Evolutionary conservation across 2,888 invertebrate species (phyloP).

Genomic region (Drosophila anceps): DNA sequence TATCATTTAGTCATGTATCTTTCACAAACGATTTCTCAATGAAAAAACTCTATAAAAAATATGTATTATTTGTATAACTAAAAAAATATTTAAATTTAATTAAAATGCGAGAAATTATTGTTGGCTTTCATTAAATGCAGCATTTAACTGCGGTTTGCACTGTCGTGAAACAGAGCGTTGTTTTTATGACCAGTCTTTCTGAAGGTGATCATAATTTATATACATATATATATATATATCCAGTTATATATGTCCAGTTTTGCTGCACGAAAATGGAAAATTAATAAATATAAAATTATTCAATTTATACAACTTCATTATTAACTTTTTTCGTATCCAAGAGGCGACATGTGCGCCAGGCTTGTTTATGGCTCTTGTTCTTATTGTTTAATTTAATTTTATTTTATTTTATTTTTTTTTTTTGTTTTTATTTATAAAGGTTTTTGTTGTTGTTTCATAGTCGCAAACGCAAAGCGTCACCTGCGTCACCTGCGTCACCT

Average conservation of each 20-base stretch:
- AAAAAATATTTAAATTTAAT: background rate
- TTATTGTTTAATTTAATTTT: slow-evolving; percentile 25
- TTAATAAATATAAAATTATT: slow-evolving; percentile 66
- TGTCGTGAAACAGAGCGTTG: background rate
- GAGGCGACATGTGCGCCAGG: slow-evolving; percentile 58
- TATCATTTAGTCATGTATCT: slow-evolving; percentile 10
- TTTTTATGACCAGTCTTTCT: slow-evolving; percentile 52
- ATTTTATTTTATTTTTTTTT: slow-evolving; percentile 10
- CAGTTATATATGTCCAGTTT: no score
- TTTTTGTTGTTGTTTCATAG: slow-evolving; percentile 31
- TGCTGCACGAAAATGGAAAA: slow-evolving; percentile 49
- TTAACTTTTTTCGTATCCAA: slow-evolving; percentile 52
- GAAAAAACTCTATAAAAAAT: slow-evolving; percentile 21
- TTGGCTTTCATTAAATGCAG: slow-evolving; percentile 31
- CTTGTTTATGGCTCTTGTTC: slow-evolving; percentile 56
- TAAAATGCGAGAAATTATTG: slow-evolving; percentile 35
- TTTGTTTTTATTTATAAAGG: slow-evolving; percentile 23
- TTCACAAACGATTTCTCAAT: slow-evolving; percentile 27
- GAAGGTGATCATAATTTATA: slow-evolving; percentile 44
- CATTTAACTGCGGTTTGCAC: slow-evolving; percentile 24
- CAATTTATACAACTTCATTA: slow-evolving; percentile 77
- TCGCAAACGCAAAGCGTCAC: slow-evolving; percentile 74
- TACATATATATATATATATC: background rate
- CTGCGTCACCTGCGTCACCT: slow-evolving; percentile 77
- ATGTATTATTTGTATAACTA: background rate